These are phyloP conservation scores for Mellilla xanthometata DNA, from an alignment of 2,888 invertebrate genomes.

Conservation along the genomic window DNA sequence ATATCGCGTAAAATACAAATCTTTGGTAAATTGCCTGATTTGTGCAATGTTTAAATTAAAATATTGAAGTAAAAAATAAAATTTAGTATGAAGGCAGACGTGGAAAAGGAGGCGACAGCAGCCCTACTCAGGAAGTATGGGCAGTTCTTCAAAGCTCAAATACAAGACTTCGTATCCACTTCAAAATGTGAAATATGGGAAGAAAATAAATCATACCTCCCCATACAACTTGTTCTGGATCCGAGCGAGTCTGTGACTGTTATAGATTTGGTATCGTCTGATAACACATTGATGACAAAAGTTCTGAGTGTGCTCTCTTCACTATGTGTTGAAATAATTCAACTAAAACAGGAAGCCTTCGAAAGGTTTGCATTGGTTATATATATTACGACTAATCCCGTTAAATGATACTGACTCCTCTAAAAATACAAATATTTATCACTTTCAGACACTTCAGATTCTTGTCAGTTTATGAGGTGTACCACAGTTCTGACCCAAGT, in stretches of 20 bases:
- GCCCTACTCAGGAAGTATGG: conserved; percentile 67
- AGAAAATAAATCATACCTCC: conserved; percentile 62
- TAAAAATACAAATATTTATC: too few relatives aligned
- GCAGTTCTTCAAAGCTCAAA: conserved; percentile 70
- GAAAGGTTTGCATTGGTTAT: conserved; percentile 66
- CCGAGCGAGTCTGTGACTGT: conserved; percentile 85
- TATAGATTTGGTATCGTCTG: conserved; percentile 89
- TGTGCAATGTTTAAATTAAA: too few relatives aligned
- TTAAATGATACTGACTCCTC: not conserved
- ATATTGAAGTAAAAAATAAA: too few relatives aligned
- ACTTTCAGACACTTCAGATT: conserved; percentile 78
- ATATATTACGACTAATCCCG: not conserved
- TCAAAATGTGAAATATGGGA: conserved; percentile 46
- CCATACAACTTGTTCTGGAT: conserved; percentile 58
- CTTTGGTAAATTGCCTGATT: too few relatives aligned
- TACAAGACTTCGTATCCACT: conserved; percentile 53
- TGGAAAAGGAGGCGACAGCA: conserved; percentile 70
- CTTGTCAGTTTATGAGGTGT: conserved; percentile 87
- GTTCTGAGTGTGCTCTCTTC: conserved; percentile 90
- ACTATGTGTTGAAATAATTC: conserved; percentile 89
- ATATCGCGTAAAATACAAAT: too few relatives aligned
- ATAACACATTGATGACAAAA: conserved; percentile 91
- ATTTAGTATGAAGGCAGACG: conserved; percentile 54
- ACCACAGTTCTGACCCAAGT: conserved; percentile 70
- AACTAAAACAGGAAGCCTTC: conserved; percentile 86